phyloP scores from a whole-genome alignment of 1,140 invertebrate species.

The Heliconius hewitsoni region DNA sequence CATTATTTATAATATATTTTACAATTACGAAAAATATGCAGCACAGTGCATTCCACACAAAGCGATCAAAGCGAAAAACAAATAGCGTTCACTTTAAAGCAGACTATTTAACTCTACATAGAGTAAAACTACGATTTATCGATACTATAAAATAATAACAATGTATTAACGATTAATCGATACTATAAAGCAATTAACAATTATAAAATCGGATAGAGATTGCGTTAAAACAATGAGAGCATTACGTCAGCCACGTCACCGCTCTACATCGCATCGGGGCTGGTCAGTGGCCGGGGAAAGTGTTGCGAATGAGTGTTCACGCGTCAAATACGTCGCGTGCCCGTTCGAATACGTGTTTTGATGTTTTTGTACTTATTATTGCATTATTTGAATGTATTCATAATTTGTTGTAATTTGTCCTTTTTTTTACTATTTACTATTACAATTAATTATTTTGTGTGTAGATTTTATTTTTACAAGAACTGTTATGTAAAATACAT shows the following conservation, averaged over 20 bases:
- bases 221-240: conserved; percentile 39
- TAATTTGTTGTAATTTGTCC: background rate
- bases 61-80: too few species aligned
- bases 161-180: background rate
- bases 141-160: too few species aligned
- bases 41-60: background rate
- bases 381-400: background rate
- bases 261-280: conserved; percentile 50
- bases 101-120: background rate
- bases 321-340: conserved; percentile 41
- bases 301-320: conserved; percentile 42
- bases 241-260: conserved; percentile 48
- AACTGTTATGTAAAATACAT: too few species aligned
- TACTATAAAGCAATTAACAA: background rate
- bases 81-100: background rate
- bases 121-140: background rate
- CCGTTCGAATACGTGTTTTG: background rate
- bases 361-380: background rate
- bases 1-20: background rate
- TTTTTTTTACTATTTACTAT: background rate
- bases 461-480: too few species aligned
- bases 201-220: conserved; percentile 6
- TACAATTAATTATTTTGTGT: background rate
- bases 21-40: background rate
- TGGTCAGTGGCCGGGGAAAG: conserved; percentile 48